These are phyloP conservation scores for Lerema accius DNA, from an alignment of 1,140 invertebrate genomes.

Conservation along the genomic window DNA sequence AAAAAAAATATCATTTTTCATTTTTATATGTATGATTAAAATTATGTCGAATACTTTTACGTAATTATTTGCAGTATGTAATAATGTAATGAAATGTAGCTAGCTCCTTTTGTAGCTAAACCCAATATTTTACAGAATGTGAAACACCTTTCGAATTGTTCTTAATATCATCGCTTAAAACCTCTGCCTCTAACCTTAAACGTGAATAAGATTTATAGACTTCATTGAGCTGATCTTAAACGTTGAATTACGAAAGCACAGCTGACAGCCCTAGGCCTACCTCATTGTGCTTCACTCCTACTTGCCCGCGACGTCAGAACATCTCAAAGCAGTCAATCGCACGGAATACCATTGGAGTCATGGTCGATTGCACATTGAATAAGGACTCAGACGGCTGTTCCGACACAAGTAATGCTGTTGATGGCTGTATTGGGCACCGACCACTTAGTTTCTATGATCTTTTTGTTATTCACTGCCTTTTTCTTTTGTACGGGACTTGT, in stretches of 20 bases:
- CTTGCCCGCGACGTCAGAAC: slow-evolving; percentile 47
- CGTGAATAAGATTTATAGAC: slow-evolving; percentile 7
- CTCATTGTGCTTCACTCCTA: slow-evolving; percentile 48
- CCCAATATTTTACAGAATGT: no score
- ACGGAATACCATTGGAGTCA: slow-evolving; percentile 63
- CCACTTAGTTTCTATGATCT: background rate
- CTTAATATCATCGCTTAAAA: background rate
- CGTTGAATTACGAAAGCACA: background rate
- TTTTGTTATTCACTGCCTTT: background rate
- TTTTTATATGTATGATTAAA: no score
- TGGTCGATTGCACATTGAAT: slow-evolving; percentile 59
- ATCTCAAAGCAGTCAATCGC: slow-evolving; percentile 49
- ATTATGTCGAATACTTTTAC: no score
- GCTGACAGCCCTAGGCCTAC: slow-evolving; percentile 19
- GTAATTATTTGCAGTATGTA: no score
- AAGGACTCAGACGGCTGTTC: slow-evolving; percentile 38
- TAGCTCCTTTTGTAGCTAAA: no score
- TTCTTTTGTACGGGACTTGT: no score
- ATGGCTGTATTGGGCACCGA: background rate
- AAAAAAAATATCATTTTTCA: no score
- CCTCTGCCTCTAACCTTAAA: slow-evolving; percentile 2
- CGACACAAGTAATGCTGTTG: slow-evolving; percentile 5
- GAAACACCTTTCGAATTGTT: no score
- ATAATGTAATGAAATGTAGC: no score
- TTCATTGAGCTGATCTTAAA: slow-evolving; percentile 11